Base-by-base conservation (phyloP, 1,140 invertebrate genomes). In the Drosophila mayri region DNA sequence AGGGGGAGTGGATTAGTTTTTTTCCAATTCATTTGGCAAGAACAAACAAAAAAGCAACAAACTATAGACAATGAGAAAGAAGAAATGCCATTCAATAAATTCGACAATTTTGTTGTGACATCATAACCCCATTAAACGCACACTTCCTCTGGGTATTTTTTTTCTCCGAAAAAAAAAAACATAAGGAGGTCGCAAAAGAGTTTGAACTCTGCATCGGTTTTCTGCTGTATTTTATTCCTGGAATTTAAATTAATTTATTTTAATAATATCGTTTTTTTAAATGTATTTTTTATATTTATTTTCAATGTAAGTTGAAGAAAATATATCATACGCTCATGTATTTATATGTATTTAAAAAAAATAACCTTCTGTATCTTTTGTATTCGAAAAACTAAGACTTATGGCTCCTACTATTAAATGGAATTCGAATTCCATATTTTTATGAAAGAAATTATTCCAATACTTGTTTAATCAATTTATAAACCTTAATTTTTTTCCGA, bases 1-100 rank as follows among this genome's bases (percentile, higher is more conserved):
- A 58, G 14, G 32, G 37, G 14, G 47, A 43, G 47, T 38, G 62
- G 43, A 22, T 58, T 44, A 22, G 77, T 57, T 87, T 67, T 67
- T 84, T 87, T 87, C 80, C 84, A 77, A 74, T 84, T 87, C 84
- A 87, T 87, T 87, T 77, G 80, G 76, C 80, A 88, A 81, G 46
- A 81, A 81, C 77, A 85, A 81, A 46, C 30, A 49, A 59, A 35
- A 50, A 65, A 7, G 58, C 25, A 49, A n/a, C 16, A 43, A 25
- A 8, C 7, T 40, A 25, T 4, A 49, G 11, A 49, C 25, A 67
- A 11, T n/a, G 9, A 46, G 52, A 43, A 54, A 22, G 30, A 44
- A 46, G 46, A 76, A 71, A 67, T 54, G 81, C 41, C 67, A 79
- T 79, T 66, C 67, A 87, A 79, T 87, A 77, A 85, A 80, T 82